Evolutionary conservation across 2,888 invertebrate genomes (phyloP).

Genomic region (Papilio demoleus): DNA sequence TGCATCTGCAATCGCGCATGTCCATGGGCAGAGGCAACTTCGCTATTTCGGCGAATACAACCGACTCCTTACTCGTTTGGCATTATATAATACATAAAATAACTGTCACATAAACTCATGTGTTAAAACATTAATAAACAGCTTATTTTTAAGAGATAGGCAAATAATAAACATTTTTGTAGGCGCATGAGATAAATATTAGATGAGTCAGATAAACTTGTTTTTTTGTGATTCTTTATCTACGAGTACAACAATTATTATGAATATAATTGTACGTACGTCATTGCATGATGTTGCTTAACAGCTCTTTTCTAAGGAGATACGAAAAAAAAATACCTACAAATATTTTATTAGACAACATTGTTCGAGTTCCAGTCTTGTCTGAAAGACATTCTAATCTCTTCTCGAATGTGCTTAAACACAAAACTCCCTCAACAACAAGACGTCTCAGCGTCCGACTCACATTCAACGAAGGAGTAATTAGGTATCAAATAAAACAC

Average conservation of each 20-base stretch:
- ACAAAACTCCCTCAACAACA: background rate
- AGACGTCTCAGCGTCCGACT: too few relatives aligned
- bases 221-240: background rate
- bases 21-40: too few relatives aligned
- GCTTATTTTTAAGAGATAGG: slow-evolving; percentile 5
- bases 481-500: background rate
- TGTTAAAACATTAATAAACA: background rate
- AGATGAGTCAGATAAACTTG: slow-evolving; percentile 18
- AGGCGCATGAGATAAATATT: background rate
- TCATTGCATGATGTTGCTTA: background rate
- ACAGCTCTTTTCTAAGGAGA: too few relatives aligned
- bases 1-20: too few relatives aligned
- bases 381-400: background rate
- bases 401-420: background rate
- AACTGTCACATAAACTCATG: background rate
- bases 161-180: slow-evolving; percentile 1
- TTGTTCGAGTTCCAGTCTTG: background rate
- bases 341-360: background rate
- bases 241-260: too few relatives aligned
- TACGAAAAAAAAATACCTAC: too few relatives aligned
- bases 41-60: too few relatives aligned
- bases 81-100: too few relatives aligned
- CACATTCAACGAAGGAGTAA: background rate
- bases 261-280: background rate
- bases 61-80: too few relatives aligned